phyloP scores from a whole-genome alignment of 2,113 vertebrate genomes.

The Spilogale gracilis region DNA sequence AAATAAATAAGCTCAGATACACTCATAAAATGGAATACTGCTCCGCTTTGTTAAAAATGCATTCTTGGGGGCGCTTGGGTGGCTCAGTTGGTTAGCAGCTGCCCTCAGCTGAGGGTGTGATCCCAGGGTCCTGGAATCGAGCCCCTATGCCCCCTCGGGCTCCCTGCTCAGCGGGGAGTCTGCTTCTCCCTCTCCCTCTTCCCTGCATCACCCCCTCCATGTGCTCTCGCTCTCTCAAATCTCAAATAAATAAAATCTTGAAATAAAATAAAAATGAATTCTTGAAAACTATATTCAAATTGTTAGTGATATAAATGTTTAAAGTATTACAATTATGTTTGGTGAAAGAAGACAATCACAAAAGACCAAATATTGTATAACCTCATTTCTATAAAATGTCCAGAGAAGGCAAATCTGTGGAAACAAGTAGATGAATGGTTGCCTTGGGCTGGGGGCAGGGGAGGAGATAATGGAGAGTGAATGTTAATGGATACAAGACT shows the following conservation, averaged over 20 bases:
- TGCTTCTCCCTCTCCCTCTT: no score
- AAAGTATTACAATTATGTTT: background rate
- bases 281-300: constrained; percentile 17
- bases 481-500: background rate
- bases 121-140: no score
- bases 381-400: background rate
- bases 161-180: no score
- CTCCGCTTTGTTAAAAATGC: background rate
- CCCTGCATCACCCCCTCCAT: no score
- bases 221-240: no score
- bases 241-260: background rate
- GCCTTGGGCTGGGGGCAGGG: background rate
- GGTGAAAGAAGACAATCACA: constrained; percentile 9
- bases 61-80: background rate
- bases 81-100: no score
- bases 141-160: no score
- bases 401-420: background rate
- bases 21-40: background rate
- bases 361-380: background rate
- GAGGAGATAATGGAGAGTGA: background rate
- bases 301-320: background rate
- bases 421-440: background rate
- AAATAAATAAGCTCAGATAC: background rate
- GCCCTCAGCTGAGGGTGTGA: no score
- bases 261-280: background rate